Evolutionary conservation across 2,113 vertebrate genomes (phyloP).

Genomic region (Diadophis punctatus): DNA sequence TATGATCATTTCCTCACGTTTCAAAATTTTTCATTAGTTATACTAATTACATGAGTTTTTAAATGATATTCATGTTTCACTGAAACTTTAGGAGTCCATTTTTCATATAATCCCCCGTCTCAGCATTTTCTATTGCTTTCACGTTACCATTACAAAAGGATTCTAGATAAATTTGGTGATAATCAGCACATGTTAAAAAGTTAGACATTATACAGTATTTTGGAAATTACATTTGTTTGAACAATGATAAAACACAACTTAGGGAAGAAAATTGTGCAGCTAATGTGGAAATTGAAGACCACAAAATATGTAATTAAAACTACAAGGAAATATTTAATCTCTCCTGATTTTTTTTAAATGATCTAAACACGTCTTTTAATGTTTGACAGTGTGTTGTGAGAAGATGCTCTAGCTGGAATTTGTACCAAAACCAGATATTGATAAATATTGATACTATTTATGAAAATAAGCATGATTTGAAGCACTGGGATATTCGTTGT

Average conservation of each 20-base stretch:
- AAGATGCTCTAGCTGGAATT: neutral
- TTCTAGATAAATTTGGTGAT: neutral
- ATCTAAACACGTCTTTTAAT: neutral
- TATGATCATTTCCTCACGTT: neutral
- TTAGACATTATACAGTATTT: neutral
- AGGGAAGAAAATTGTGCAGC: neutral
- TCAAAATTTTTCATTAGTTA: neutral
- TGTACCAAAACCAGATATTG: neutral
- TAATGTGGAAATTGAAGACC: neutral
- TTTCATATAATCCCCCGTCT: neutral
- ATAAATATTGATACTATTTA: neutral
- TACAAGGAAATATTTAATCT: neutral
- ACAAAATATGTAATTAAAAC: neutral
- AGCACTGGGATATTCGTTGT: neutral
- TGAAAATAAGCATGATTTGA: neutral
- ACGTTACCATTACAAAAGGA: neutral
- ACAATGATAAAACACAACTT: neutral
- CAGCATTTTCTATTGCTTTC: neutral
- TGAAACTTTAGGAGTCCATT: neutral
- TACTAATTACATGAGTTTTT: neutral
- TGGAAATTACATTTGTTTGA: neutral
- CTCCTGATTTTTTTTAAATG: neutral
- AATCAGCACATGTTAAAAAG: neutral
- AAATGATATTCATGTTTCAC: neutral
- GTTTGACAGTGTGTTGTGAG: neutral